Base-by-base conservation (phyloP, 2,797 vertebrate species). In the Sebastes hubbsi region DNA sequence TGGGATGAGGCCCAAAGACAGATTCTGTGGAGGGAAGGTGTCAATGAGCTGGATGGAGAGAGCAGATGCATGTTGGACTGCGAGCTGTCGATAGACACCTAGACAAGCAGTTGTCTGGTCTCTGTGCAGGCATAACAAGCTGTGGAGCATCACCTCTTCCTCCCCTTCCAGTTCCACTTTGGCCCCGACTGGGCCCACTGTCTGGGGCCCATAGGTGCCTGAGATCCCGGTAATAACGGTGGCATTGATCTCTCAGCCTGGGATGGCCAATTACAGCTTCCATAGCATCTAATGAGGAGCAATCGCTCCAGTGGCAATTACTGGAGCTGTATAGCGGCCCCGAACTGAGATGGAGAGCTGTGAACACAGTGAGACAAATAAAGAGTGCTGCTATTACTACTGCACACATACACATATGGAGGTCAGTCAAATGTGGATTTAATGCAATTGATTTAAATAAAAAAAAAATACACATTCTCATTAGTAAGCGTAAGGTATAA, bases 231-330 rank as follows among this genome's bases (percentile, higher is more conserved):
- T 90, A 93, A 92, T 92, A 90, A 92, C 78, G 49, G 86, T 22
- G 46, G 82, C 90, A 94, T 94, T 93, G 94, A 93, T 93, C 81
- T 73, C 75, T 46, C 75, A 12, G 88, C 82, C 87, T 78, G 81
- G 78, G 88, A 89, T 67, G 83, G 83, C 91, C 93, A 94, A 94
- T 93, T 92, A 92, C 78, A 77, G 87, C 91, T 84, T 91, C 90
- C 89, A 89, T 82, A 84, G 87, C 68, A 72, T 91, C 87, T 93
- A 92, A 93, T 91, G 88, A 92, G 88, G 80, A 89, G 87, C 87
- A 88, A 92, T 92, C 77, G 86, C 83, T 87, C 83, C 68, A 34
- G 83, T 82, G 83, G 88, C 90, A 93, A 94, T 93, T 94, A 92
- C 92, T n/a, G 77, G 72, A 62, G 75, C 78, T 69, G 73, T 70